Conservation (phyloP, 2,797 vertebrate species). For the Bovichtus diacanthus region DNA sequence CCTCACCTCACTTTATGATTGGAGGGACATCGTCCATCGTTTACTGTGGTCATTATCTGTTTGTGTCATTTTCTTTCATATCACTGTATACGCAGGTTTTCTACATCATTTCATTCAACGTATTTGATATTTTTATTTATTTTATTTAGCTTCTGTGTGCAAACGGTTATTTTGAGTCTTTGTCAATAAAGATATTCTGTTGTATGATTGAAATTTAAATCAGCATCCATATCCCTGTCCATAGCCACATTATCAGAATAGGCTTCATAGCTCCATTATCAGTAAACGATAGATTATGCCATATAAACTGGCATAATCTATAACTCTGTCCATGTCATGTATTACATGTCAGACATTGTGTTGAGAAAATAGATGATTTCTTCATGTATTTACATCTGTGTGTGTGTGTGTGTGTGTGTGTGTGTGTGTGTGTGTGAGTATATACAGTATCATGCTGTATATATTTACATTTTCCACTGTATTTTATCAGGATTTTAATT, state of each 20-base stretch:
- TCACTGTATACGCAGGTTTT: not conserved
- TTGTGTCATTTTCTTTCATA: slow-evolving; percentile 12
- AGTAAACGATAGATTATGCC: slow-evolving; percentile 46
- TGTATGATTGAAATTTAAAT: not conserved
- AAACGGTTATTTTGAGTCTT: slow-evolving; percentile 14
- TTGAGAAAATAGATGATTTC: not conserved
- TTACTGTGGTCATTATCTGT: slow-evolving; percentile 6
- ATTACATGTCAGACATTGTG: slow-evolving; percentile 3
- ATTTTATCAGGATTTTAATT: slow-evolving; percentile 24
- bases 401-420: not conserved
- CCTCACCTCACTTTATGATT: slow-evolving; percentile 43
- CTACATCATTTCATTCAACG: not conserved
- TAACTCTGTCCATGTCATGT: slow-evolving; percentile 6
- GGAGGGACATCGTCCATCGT: slow-evolving; percentile 20
- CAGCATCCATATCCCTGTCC: not conserved
- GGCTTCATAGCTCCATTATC: slow-evolving; percentile 1
- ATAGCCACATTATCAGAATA: slow-evolving; percentile 4
- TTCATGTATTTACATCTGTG: not conserved
- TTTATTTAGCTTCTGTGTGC: not conserved
- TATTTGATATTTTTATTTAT: not conserved
- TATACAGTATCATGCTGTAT: not conserved
- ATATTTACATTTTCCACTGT: not conserved
- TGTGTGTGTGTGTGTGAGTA: slow-evolving; percentile 9
- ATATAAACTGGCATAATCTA: slow-evolving; percentile 43
- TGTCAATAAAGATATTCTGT: not conserved